Base-by-base conservation (phyloP, 1,140 invertebrate species). In the Drosophila ercepeae region DNA sequence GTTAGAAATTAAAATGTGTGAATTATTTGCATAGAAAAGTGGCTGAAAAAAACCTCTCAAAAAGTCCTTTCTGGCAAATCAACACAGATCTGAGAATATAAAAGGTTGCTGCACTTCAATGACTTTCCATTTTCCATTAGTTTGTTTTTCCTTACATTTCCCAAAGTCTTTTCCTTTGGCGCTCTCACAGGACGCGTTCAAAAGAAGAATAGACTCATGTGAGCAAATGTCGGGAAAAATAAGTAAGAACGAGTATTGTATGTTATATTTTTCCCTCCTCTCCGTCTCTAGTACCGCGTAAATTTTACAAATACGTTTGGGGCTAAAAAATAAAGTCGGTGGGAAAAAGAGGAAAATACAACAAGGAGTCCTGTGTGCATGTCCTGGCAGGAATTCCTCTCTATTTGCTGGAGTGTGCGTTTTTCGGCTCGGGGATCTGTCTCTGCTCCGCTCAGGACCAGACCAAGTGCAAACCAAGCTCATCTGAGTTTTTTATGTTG, bases 291-390 rank as follows among this genome's bases (percentile, higher is more conserved):
- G 55, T 58, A 49, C 41, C 52, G 76, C 61, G 68, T 72, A 86
- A 86, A 88, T 86, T 86, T 86, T 74, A 86, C 82, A 86, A 86
- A 86, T 86, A 76, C 82, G 73, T 81, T 86, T 63, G 76, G 54
- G 49, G 36, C 13, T 39, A 25, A 25, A 25, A 16, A 48, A 57
- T 52, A 39, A 16, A 21, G 4, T 2, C 2, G 4, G 2, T 2
- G 21, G 4, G n/a, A 1, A 39, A 16, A 39, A 7, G 3, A 11
- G 9, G 29, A 39, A 39, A 39, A 39, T 39, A 39, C 5, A 39
- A 39, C 36, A 39, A 16, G 36, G 14, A 13, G 53, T 51, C 51
- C 39, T 49, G 29, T 36, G 27, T 16, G 39, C 25, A 57, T 36
- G 19, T 51, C 44, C 53, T 44, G 50, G 11, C 67, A 49, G 75